Percentiles rank a stretch among this genome's conserved stretches.
phyloP scores from a whole-genome alignment of 2,888 invertebrate species.

The Rhaphigaster nebulosa region DNA sequence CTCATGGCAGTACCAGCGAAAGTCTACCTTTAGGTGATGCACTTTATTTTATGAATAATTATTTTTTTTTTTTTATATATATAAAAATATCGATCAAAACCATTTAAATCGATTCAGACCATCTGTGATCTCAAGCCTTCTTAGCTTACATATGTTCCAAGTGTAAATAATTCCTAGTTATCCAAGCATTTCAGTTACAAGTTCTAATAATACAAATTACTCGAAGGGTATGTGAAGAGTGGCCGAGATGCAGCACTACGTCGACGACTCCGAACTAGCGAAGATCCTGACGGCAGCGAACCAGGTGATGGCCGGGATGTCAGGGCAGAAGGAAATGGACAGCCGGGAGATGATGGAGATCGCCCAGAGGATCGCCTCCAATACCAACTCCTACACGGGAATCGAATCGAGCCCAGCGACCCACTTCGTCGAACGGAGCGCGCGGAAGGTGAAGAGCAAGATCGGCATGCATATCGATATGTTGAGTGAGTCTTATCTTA shows the following conservation, averaged over 20 bases:
- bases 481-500: neutral
- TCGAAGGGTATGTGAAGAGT: slow-evolving; percentile 3
- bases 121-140: neutral
- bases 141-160: neutral
- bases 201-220: neutral
- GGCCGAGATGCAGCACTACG: slow-evolving; percentile 8
- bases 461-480: neutral
- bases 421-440: neutral
- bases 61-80: too few species aligned
- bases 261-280: neutral
- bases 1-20: too few species aligned
- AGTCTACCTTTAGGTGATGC: too few species aligned
- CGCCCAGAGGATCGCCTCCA: neutral
- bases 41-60: too few species aligned
- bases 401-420: neutral
- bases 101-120: neutral
- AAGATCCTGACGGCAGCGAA: neutral
- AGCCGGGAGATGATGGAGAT: neutral
- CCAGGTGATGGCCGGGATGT: neutral
- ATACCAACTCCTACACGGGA: neutral
- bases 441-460: neutral
- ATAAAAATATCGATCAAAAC: too few species aligned
- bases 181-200: neutral
- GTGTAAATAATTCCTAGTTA: neutral
- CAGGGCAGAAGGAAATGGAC: neutral